Base-by-base conservation (phyloP, 1,140 invertebrate species). In the Mactra quadrangularis region DNA sequence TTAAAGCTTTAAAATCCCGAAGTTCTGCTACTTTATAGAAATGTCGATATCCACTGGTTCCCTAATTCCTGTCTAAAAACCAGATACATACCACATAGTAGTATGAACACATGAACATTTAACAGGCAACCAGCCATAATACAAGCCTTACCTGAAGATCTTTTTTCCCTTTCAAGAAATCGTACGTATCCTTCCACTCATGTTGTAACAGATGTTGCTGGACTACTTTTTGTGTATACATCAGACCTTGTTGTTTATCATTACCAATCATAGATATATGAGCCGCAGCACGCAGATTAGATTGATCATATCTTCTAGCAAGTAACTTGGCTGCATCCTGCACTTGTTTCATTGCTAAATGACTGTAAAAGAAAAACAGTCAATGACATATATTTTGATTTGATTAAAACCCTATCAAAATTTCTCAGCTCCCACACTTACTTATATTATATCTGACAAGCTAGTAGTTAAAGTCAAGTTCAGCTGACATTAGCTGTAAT, bases 101-200 rank as follows among this genome's bases (percentile, higher is more conserved):
- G n/a, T n/a, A n/a, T n/a, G n/a, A n/a, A n/a, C n/a, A n/a, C n/a
- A n/a, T n/a, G n/a, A n/a, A n/a, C n/a, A n/a, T n/a, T n/a, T n/a
- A n/a, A n/a, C n/a, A n/a, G n/a, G n/a, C n/a, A n/a, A n/a, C n/a
- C n/a, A n/a, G n/a, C n/a, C n/a, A n/a, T n/a, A n/a, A n/a, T n/a
- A 41, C 38, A 41, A 15, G 6, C 15, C 31, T 25, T 72, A 91
- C 90, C 89, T 90, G 88, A 13, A 89, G 75, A 25, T 82, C 66
- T 52, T 87, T 86, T 33, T 90, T 86, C 35, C 88, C 87, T 19
- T 72, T 81, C 2, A 89, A 79, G 66, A 89, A 91, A 6, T 55
- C 81, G 59, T 89, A 86, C 2, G 86, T 88, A 38, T 90, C 85
- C 25, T 85, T 72, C 89, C 89, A 91, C 66, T 90, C 82, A 98